phyloP scores from a whole-genome alignment of 2,888 invertebrate species.

The Rhagium mordax region DNA sequence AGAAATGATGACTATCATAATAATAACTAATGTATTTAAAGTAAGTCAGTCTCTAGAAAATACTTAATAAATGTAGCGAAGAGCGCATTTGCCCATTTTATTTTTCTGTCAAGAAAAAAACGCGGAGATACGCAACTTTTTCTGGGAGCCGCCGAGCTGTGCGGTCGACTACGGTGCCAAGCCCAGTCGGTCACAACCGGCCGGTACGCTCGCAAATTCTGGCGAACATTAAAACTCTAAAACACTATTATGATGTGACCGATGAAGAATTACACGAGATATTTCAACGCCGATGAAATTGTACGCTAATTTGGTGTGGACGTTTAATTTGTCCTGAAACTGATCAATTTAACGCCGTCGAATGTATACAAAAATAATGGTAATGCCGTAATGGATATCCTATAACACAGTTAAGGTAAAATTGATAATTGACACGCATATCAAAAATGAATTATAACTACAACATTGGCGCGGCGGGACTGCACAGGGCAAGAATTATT shows the following conservation, averaged over 20 bases:
- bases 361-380: conserved; percentile 44
- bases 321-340: conserved; percentile 45
- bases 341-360: conserved; percentile 43
- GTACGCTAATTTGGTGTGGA: conserved; percentile 34
- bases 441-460: conserved; percentile 56
- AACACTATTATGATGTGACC: background rate
- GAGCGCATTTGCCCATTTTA: too few species aligned
- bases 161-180: too few species aligned
- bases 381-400: conserved; percentile 51
- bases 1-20: too few species aligned
- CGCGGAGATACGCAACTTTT: too few species aligned
- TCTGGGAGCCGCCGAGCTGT: too few species aligned
- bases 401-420: conserved; percentile 53
- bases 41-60: too few species aligned
- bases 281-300: conserved; percentile 30
- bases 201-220: too few species aligned
- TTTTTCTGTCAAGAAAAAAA: too few species aligned
- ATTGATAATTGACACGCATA: conserved; percentile 55
- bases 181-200: too few species aligned
- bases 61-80: too few species aligned
- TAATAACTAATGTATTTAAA: too few species aligned
- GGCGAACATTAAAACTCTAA: background rate
- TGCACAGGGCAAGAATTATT: conserved; percentile 38
- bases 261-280: conserved; percentile 4
- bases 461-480: conserved; percentile 14